Conservation (phyloP, 2,797 vertebrate genomes). For the Hydrophis major region DNA sequence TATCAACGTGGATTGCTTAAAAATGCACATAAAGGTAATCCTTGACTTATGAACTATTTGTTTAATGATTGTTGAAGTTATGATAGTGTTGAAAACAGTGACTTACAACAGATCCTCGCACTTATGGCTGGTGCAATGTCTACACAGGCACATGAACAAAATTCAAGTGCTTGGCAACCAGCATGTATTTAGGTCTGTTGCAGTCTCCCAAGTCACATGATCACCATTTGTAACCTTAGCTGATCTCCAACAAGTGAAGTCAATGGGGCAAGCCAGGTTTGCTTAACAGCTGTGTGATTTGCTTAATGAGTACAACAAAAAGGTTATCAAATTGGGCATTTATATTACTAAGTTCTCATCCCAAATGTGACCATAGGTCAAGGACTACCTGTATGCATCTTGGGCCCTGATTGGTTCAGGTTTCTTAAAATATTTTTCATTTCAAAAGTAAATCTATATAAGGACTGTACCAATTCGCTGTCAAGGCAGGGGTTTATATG, state of each 20-base stretch:
- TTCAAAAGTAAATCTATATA: not conserved
- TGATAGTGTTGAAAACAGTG: not conserved
- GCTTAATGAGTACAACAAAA: not conserved
- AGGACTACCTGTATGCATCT: not conserved
- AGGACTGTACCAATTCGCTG: not conserved
- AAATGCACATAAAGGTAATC: not conserved
- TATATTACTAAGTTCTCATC: not conserved
- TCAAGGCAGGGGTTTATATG: not conserved
- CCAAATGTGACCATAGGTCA: not conserved
- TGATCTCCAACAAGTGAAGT: not conserved
- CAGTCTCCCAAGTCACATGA: not conserved
- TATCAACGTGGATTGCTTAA: not conserved
- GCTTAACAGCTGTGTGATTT: not conserved
- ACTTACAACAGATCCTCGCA: not conserved
- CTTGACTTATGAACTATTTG: not conserved
- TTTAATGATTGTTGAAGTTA: not conserved
- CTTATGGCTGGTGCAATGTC: not conserved
- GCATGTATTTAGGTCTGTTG: not conserved
- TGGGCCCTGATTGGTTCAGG: not conserved
- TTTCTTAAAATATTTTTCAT: not conserved
- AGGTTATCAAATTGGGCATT: not conserved
- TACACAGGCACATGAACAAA: not conserved
- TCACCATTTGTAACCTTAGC: not conserved
- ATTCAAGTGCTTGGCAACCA: not conserved
- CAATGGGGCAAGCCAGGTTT: not conserved